Evolutionary conservation across 2,113 vertebrate species (phyloP).

Genomic region (Takifugu flavidus): DNA sequence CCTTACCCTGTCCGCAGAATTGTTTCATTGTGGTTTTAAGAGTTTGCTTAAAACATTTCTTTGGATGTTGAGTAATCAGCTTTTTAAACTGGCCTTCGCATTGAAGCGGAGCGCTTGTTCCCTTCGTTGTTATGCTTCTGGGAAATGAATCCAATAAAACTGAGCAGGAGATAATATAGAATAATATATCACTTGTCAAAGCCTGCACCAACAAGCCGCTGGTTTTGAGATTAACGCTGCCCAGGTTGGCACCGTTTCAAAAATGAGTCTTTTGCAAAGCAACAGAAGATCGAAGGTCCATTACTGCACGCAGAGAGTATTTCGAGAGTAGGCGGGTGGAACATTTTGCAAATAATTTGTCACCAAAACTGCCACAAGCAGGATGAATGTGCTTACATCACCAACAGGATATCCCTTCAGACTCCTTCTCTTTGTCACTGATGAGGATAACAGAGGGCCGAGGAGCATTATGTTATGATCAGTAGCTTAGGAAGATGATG

Average conservation of each 20-base stretch:
- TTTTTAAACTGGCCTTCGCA: conserved; percentile 31
- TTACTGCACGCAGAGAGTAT: conserved; percentile 70
- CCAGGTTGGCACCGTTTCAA: conserved; percentile 57
- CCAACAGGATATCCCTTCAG: conserved; percentile 95
- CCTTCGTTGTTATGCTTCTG: background rate
- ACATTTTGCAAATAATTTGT: conserved; percentile 79
- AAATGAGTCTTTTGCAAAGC: conserved; percentile 71
- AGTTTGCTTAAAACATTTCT: conserved; percentile 64
- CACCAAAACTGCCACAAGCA: conserved; percentile 73
- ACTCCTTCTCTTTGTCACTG: conserved; percentile 85
- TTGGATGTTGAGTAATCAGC: conserved; percentile 64
- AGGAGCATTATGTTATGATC: conserved; percentile 83
- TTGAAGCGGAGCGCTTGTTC: conserved; percentile 9
- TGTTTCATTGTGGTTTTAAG: conserved; percentile 67
- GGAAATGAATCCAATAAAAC: background rate
- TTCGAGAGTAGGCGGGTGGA: conserved; percentile 69
- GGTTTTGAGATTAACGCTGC: conserved; percentile 22
- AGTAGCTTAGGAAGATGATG: conserved; percentile 89
- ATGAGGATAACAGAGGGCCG: conserved; percentile 93
- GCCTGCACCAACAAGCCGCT: background rate
- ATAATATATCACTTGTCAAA: background rate
- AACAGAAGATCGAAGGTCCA: conserved; percentile 75
- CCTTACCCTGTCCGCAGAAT: conserved; percentile 60
- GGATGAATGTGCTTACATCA: conserved; percentile 95
- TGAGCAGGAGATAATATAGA: background rate